Conservation (phyloP, 2,113 vertebrate species). For the Phodopus roborovskii region DNA sequence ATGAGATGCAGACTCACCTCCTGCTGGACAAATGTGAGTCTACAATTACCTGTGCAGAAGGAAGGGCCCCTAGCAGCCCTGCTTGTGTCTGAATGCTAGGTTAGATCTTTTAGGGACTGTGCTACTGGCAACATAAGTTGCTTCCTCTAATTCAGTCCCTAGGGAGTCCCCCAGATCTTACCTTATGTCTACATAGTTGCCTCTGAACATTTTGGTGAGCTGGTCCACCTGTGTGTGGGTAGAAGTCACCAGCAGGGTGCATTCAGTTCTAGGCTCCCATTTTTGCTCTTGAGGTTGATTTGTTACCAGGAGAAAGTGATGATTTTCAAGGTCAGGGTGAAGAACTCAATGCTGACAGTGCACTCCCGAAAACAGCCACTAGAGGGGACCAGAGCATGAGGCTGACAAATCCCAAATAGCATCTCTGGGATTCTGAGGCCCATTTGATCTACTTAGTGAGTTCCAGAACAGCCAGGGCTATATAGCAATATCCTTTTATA, state of each 20-base stretch:
- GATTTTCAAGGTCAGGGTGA: not conserved
- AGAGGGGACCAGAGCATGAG: constrained; percentile 61
- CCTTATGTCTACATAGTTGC: not conserved
- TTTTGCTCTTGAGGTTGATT: not conserved
- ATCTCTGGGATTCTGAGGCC: not conserved
- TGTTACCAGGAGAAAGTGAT: not conserved
- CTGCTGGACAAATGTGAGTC: not conserved
- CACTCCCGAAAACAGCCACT: not conserved
- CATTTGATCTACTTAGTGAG: not conserved
- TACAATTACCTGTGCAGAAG: not conserved
- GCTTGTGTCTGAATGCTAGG: not conserved
- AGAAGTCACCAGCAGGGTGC: not conserved
- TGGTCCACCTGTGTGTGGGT: not conserved
- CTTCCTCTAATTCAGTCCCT: not conserved
- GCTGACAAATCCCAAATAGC: not conserved
- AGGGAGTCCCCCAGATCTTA: not conserved
- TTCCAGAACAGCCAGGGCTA: not conserved
- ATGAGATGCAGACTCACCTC: not conserved
- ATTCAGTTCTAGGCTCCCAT: not conserved
- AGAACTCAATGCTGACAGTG: not conserved
- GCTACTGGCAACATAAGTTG: not conserved
- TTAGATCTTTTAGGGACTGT: not conserved
- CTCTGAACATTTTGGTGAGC: not conserved
- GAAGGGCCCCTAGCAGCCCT: not conserved
- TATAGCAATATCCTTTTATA: not conserved